Base-by-base conservation (phyloP, 1,140 invertebrate genomes). In the Eurosta solidaginis region DNA sequence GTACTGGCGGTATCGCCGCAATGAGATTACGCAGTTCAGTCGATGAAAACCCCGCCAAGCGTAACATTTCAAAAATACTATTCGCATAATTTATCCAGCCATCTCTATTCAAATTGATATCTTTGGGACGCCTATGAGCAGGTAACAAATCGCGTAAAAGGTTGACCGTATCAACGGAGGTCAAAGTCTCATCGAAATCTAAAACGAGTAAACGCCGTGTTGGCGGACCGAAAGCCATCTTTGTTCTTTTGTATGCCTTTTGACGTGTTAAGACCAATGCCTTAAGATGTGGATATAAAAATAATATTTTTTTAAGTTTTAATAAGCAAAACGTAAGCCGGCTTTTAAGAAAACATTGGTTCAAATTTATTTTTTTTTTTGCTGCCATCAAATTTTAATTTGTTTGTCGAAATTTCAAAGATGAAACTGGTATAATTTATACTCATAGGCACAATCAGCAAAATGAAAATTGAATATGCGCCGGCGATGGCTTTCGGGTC, bases 1-100 rank as follows among this genome's bases (percentile, higher is more conserved):
- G 75, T 0, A 92, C 91, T 42, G 92, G 88, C 0, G 89, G 89
- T 49, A 95, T 92, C 52, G 89, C 87, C 33, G 59, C 59, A 17
- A 68, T 40, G 4, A 68, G 59, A 7, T 33, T 14, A 1, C 59
- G 59, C 12, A 68, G 33, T 40, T 68, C 33, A 17, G 6, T 17
- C 59, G 17, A 29, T 40, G 59, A 20, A n/a, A 33, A 68, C 9
- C 59, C 59, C 17, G n/a, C 9, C 1, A 9, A 6, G 20, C 59
- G 33, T 20, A 68, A 40, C 7, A 40, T n/a, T 9, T 9, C 3
- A 10, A 68, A 40, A 20, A 68, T 3, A 2, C 0, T 40, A n/a
- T 68, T 68, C 33, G 27, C 10, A 3, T 68, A 68, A 9, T 27
- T 3, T 4, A 68, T 40, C n/a, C 33, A 7, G 33, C 59, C 59